A percentile compares a stretch with the other conserved stretches of the same genome.
Evolutionary conservation across 2,113 vertebrate genomes (phyloP).

Genomic region (Chauna torquata): DNA sequence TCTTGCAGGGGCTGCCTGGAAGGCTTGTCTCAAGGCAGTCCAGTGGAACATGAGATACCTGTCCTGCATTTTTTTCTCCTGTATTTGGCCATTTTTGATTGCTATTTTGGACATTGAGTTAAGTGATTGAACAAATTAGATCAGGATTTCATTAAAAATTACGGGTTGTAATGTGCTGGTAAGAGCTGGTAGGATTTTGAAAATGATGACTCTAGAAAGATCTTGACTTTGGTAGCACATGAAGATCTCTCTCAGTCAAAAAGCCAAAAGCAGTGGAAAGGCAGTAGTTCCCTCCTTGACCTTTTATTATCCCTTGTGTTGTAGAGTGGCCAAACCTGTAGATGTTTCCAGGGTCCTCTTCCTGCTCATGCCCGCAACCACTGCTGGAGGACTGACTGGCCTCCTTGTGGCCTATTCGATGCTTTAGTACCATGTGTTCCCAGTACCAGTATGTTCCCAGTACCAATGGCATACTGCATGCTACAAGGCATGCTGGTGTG

Average conservation of each 20-base stretch:
- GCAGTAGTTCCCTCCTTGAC: not conserved
- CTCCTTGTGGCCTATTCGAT: not conserved
- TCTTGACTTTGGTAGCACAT: not conserved
- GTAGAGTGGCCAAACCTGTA: not conserved
- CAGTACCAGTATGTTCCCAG: not conserved
- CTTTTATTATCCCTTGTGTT: not conserved
- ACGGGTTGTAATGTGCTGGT: not conserved
- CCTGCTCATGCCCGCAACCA: not conserved
- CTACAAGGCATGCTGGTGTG: not conserved
- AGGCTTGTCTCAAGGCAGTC: not conserved
- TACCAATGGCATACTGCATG: not conserved
- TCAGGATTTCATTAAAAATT: not conserved
- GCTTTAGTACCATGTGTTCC: fast-evolving
- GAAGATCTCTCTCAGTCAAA: not conserved
- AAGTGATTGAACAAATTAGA: not conserved
- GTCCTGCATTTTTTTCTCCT: not conserved
- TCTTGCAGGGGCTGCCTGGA: not conserved
- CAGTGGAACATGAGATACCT: not conserved
- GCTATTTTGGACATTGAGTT: not conserved
- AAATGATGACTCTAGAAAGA: not conserved
- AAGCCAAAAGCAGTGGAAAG: not conserved
- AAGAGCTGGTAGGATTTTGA: not conserved
- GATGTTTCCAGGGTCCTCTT: not conserved
- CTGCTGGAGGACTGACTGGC: not conserved
- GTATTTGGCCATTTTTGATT: not conserved